Percentiles rank a stretch among this genome's conserved stretches.
Conservation (phyloP, 2,888 invertebrate species). For the Disparrhopalites patrizii region DNA sequence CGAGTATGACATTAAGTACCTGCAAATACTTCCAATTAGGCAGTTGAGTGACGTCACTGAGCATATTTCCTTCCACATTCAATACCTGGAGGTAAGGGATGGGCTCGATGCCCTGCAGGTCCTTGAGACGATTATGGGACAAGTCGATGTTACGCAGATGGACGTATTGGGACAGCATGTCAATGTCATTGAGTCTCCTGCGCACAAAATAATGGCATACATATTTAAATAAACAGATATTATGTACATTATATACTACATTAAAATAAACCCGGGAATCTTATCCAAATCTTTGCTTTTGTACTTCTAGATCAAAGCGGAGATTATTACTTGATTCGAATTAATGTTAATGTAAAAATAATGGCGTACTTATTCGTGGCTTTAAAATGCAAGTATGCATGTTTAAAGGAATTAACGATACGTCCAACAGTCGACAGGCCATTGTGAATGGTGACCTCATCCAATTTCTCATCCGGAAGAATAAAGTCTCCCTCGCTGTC, state of each 20-base stretch:
- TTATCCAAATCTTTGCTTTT: no score
- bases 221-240: no score
- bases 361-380: conserved; percentile 9
- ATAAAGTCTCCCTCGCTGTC: conserved; percentile 13
- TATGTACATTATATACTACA: no score
- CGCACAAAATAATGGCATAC: background rate
- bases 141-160: conserved; percentile 18
- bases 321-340: background rate
- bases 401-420: conserved; percentile 10
- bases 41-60: background rate
- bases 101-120: background rate
- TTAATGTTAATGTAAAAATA: background rate
- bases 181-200: conserved; percentile 16
- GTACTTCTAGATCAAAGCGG: no score
- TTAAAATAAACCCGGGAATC: no score
- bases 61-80: conserved; percentile 21
- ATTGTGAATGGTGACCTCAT: background rate
- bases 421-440: conserved; percentile 10
- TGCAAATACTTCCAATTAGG: conserved; percentile 18
- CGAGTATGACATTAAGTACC: background rate
- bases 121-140: conserved; percentile 13
- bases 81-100: conserved; percentile 20
- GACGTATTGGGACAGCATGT: conserved; percentile 19
- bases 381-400: conserved; percentile 16
- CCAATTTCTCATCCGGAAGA: conserved; percentile 17